These are phyloP conservation scores for Myioborus melanocephalus DNA, from an alignment of 2,797 vertebrate species.

Conservation along the genomic window DNA sequence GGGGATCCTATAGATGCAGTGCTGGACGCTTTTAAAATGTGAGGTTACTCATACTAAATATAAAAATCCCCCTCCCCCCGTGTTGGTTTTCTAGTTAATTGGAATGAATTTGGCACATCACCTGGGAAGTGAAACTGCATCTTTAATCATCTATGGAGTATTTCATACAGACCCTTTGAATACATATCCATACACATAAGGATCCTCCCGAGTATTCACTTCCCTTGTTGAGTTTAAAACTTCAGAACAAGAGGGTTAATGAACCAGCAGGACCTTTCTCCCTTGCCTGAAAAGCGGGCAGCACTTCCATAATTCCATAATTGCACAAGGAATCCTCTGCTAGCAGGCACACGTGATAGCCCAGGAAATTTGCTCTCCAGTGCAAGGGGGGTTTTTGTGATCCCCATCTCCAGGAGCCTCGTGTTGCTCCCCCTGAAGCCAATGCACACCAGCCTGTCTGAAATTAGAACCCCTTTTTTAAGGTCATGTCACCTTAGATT, in stretches of 20 bases:
- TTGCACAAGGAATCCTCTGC: neutral
- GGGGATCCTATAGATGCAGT: accelerated
- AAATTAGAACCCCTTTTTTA: slow-evolving; percentile 28
- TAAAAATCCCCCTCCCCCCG: neutral
- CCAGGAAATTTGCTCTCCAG: neutral
- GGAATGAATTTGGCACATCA: neutral
- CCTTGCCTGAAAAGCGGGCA: neutral
- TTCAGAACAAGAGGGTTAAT: neutral
- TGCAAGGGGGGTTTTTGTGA: neutral
- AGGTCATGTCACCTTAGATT: slow-evolving; percentile 52
- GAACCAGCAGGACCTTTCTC: neutral
- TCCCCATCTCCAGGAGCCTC: neutral
- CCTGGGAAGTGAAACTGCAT: neutral
- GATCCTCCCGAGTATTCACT: neutral
- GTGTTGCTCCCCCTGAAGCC: neutral
- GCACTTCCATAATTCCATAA: neutral
- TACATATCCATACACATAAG: accelerated
- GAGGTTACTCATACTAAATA: neutral
- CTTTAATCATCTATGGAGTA: neutral
- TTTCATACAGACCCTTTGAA: neutral
- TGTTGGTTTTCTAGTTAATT: neutral
- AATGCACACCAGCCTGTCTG: neutral
- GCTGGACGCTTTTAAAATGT: neutral
- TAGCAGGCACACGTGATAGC: neutral
- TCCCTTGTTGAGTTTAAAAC: neutral